These are phyloP conservation scores for Hyaena hyaena DNA, from an alignment of 2,113 vertebrate genomes.

Conservation along the genomic window DNA sequence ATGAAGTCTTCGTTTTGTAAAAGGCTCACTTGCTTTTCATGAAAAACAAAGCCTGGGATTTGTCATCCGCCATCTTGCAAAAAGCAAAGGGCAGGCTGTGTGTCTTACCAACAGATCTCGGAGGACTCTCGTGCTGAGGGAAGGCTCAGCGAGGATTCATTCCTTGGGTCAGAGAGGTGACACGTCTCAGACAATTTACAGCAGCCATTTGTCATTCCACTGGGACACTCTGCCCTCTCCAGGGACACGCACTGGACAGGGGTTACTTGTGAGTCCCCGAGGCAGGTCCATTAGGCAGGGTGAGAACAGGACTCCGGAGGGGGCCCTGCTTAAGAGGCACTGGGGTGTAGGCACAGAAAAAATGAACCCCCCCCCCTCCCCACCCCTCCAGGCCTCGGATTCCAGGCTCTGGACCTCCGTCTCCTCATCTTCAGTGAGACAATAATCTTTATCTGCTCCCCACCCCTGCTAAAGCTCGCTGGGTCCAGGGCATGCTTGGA, in stretches of 20 bases:
- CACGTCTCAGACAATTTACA: background rate
- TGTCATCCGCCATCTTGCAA: background rate
- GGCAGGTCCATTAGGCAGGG: background rate
- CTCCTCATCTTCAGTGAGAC: accelerated
- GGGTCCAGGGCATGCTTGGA: accelerated
- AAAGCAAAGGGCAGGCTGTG: background rate
- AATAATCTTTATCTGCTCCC: background rate
- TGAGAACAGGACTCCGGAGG: background rate
- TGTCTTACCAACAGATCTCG: background rate
- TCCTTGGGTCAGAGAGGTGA: background rate
- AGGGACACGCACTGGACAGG: accelerated
- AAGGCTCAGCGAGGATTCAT: background rate
- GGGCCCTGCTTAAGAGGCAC: background rate
- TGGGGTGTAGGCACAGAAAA: background rate
- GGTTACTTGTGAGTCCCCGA: background rate
- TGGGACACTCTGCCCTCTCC: accelerated
- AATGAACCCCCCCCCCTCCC: background rate
- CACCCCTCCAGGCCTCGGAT: background rate
- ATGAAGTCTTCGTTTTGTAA: background rate
- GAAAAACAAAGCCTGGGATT: background rate
- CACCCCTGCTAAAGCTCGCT: background rate
- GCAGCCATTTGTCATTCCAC: background rate
- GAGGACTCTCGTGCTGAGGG: background rate
- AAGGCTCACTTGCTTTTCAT: background rate
- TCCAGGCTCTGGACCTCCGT: background rate